Evolutionary conservation across 2,797 vertebrate species (phyloP).

Genomic region (Cossypha heuglini): DNA sequence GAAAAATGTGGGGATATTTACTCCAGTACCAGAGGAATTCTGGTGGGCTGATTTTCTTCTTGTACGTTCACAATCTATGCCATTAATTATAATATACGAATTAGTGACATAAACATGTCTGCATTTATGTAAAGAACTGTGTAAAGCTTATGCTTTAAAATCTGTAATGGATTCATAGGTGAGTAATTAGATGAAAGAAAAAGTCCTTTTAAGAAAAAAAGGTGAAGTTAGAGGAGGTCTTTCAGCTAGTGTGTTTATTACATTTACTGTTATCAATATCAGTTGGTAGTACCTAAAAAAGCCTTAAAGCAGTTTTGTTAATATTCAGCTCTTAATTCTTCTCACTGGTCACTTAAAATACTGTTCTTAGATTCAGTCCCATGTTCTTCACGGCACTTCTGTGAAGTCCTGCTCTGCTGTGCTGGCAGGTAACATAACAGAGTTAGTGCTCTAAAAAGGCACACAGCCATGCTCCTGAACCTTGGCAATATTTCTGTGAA

Average conservation of each 20-base stretch:
- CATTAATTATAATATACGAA: fast-evolving
- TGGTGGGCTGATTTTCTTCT: neutral
- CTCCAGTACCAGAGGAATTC: neutral
- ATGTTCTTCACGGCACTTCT: neutral
- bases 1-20: neutral
- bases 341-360: neutral
- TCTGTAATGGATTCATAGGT: neutral
- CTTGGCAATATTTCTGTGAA: neutral
- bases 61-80: neutral
- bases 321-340: neutral
- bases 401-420: neutral
- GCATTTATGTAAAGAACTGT: neutral
- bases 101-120: neutral
- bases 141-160: neutral
- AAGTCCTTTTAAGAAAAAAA: neutral
- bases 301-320: neutral
- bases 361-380: neutral
- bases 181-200: neutral
- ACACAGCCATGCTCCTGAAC: neutral
- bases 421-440: neutral
- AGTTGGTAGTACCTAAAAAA: neutral
- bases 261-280: neutral
- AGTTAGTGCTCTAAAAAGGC: neutral
- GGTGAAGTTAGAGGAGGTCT: neutral
- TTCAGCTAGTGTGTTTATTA: neutral